These are phyloP conservation scores for Osmerus mordax DNA, from an alignment of 2,113 vertebrate genomes.

Conservation along the genomic window DNA sequence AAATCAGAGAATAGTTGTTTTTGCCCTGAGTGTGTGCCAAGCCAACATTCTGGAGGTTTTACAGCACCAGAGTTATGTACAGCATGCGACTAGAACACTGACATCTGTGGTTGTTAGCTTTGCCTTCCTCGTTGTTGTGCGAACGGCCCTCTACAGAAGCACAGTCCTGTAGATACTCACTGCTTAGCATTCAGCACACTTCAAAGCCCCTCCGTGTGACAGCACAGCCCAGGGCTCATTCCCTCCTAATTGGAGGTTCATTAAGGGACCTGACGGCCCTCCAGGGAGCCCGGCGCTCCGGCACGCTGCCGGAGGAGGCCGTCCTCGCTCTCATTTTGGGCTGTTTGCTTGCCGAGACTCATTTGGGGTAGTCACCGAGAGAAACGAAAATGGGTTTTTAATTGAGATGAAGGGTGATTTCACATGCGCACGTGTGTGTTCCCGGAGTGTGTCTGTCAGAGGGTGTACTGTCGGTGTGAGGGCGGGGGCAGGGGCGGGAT, in stretches of 20 bases:
- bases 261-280: conserved; percentile 63
- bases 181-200: conserved; percentile 62
- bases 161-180: conserved; percentile 33
- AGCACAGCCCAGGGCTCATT: conserved; percentile 63
- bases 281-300: conserved; percentile 35
- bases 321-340: conserved; percentile 35
- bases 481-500: conserved; percentile 16
- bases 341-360: conserved; percentile 57
- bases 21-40: no score
- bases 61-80: no score
- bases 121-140: conserved; percentile 25
- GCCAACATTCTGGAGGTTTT: no score
- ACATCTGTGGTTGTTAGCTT: no score
- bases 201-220: conserved; percentile 63
- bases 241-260: conserved; percentile 70
- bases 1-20: no score
- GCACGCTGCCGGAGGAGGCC: conserved; percentile 44
- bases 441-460: conserved; percentile 40
- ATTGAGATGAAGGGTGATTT: conserved; percentile 60
- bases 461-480: conserved; percentile 31
- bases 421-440: conserved; percentile 32
- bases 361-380: conserved; percentile 48
- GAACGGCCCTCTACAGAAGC: conserved; percentile 41
- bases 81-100: no score
- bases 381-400: conserved; percentile 62